These are phyloP conservation scores for Sminthurinus aureus DNA, from an alignment of 2,888 invertebrate genomes.

Conservation along the genomic window DNA sequence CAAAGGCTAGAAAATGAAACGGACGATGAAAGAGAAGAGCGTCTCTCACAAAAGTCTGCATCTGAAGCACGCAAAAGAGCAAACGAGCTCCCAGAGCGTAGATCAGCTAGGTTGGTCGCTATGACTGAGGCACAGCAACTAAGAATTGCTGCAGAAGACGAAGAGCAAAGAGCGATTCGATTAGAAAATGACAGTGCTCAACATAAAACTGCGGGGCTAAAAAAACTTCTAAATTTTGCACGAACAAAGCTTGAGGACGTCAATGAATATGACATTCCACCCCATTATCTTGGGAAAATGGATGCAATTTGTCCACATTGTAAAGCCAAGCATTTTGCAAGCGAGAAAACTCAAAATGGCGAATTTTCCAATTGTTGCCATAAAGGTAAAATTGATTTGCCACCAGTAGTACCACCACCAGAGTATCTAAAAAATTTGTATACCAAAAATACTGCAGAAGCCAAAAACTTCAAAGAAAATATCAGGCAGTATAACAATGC, in stretches of 20 bases:
- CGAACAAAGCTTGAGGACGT: neutral
- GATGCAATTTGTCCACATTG: neutral
- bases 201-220: neutral
- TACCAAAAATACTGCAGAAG: too few species aligned
- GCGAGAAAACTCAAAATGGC: neutral
- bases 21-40: too few species aligned
- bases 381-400: neutral
- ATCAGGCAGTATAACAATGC: neutral
- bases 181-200: neutral
- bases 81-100: neutral
- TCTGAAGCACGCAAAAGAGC: too few species aligned
- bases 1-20: too few species aligned
- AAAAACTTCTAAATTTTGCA: neutral
- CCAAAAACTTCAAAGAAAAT: neutral
- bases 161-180: neutral
- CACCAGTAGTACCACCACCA: neutral
- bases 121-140: neutral
- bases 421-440: neutral
- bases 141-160: neutral
- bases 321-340: neutral
- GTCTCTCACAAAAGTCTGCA: too few species aligned
- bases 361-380: slow-evolving; percentile 6
- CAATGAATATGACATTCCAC: neutral
- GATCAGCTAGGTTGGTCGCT: neutral
- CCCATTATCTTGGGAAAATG: neutral